Evolutionary conservation across 2,888 invertebrate species (phyloP), one percentile per base, ranked within the genome.

Genomic region (Horisme vitalbata): DNA sequence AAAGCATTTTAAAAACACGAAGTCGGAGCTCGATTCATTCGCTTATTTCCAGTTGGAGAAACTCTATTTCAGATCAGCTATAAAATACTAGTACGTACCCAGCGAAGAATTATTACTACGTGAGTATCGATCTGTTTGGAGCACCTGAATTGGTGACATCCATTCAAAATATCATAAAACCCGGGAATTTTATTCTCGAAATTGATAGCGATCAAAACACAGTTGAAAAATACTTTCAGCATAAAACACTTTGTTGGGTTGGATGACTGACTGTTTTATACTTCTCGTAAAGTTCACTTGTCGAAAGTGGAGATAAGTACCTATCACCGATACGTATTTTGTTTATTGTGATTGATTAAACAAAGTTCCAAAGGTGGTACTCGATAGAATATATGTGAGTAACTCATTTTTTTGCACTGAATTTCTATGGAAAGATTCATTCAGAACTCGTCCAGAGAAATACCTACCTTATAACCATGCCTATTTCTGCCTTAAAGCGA

Each of bases 141-240:
- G 52, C 53, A 54, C 52, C 52, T 54, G 52, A 62, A 37, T 59
- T 46, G 39, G 58, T 64, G 56, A 62, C 57, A 59, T 60, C 54
- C 52, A 61, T 61, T 65, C 53, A 59, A 62, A 61, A 60, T 44
- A 56, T 57, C 57, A 60, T 75, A 66, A 70, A 71, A 65, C 45
- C n/a, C 38, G 44, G 45, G 32, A 51, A 46, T 46, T 59, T 50
- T 54, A 55, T 55, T 55, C 63, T 55, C 64, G 60, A 70, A 75
- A 63, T 58, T 56, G 44, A 65, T 63, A 57, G 55, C 64, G 64
- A 74, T 75, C 66, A 70, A 65, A 75, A 66, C 57, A 59, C 55
- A 60, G 55, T 67, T 53, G 47, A 47, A 39, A 38, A 59, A 59
- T 56, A 62, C 57, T 63, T 68, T 68, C 63, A 63, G 66, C 60